Evolutionary conservation across 2,888 invertebrate species (phyloP), one percentile per base, ranked within the genome.

Genomic region (Cheilosia urbana): DNA sequence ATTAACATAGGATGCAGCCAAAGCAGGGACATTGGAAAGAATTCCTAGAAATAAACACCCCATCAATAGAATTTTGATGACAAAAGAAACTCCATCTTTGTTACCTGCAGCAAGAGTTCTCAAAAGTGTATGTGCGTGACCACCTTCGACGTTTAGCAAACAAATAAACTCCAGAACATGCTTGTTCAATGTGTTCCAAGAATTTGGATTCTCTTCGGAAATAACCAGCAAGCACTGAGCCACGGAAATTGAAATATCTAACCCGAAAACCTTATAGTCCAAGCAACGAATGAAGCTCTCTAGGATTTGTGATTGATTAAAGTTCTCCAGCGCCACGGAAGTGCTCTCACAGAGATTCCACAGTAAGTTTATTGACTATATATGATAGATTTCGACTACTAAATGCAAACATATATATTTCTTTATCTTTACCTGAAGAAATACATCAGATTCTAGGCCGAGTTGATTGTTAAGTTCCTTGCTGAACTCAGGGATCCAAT

Each of bases 271-370:
- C 24, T 93, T 90, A 15, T 93, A 91, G 88, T 95, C 93, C 66
- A 96, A 90, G 89, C 94, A 95, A 85, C 93, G 93, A 2, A 94
- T 92, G 21, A 96, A 90, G 78, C 95, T 92, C 21, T 93, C 93
- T n/a, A 95, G 89, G 63, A 96, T 92, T 88, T 93, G 93, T 76
- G 95, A 94, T 87, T 94, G 93, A 78, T 95, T 95, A 42, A 95
- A 93, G 87, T 94, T 94, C 88, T 94, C 94, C 2, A 96, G 92
- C 13, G 96, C 96, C 47, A 93, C 90, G 66, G 94, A 94, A 91
- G 93, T 94, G 89, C 94, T 94, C 90, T 95, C 95, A 90, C 96
- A 96, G 45, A 96, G 92, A 89, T 96, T 96, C 93, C 95, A 94
- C 9, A 96, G 91, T 30, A 96, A 92, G 90, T 95, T 94, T 3